Base-by-base conservation (phyloP, 2,113 vertebrate species). In the Daphoenositta chrysoptera region DNA sequence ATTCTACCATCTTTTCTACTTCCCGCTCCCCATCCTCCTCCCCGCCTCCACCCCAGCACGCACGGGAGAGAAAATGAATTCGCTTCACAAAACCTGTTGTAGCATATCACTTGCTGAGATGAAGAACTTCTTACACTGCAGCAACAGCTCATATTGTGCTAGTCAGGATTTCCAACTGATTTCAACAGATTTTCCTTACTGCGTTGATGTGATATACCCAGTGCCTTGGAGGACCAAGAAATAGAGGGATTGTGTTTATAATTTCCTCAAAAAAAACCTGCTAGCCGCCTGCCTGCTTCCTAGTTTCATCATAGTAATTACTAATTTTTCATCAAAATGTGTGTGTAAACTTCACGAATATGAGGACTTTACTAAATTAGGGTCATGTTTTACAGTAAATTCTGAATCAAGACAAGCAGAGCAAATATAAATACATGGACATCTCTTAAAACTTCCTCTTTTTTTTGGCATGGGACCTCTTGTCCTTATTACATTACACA, bases 131-230 rank as follows among this genome's bases (percentile, higher is more conserved):
- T 96, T 96, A 93, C 92, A 94, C 92, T 94, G 69, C 92, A 87
- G 80, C 96, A 96, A 96, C 96, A 95, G 94, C 94, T 97, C 94
- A 96, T 92, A 96, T 92, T 95, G 94, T 96, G 93, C 93, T 92
- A 96, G 96, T 96, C 95, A 94, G 95, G 94, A 96, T 96, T 96
- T 96, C 96, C 95, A 90, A 94, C 90, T 94, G 96, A 96, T 94
- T 96, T 95, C 94, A 95, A 94, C 92, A 97, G 96, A 94, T 97
- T 95, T 94, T 92, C 93, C 92, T 94, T 93, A 82, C 88, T 2
- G 80, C 9, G 83, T 93, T 97, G 92, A 96, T 94, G 92, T 94
- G 96, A 94, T 96, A 81, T 86, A 90, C 88, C 33, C 92, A 79
- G 90, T 89, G 90, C 90, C 83, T 51, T 80, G 83, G 66, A 90